phyloP scores from a whole-genome alignment of 2,113 vertebrate genomes.

The Anas platyrhynchos region DNA sequence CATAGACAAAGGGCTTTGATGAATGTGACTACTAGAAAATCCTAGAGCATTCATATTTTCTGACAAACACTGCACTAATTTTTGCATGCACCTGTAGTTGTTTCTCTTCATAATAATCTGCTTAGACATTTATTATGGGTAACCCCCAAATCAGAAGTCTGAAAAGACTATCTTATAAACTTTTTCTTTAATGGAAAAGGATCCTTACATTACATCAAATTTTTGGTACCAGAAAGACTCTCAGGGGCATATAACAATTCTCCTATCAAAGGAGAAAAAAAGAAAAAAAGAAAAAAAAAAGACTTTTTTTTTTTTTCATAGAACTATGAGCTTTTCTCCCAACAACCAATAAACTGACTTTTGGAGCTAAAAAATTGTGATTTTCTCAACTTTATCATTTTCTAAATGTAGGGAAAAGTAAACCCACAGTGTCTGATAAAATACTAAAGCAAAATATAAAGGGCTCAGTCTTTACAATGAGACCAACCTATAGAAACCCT shows the following conservation, averaged over 20 bases:
- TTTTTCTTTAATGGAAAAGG: neutral
- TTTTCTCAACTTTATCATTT: neutral
- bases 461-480: neutral
- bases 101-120: neutral
- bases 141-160: neutral
- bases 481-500: neutral
- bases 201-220: neutral
- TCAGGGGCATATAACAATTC: neutral
- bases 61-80: neutral
- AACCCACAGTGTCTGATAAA: neutral
- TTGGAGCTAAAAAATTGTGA: neutral
- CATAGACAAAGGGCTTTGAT: conserved; percentile 41
- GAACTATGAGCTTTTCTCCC: neutral
- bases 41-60: neutral
- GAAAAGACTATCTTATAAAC: neutral
- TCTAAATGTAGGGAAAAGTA: neutral
- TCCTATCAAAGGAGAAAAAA: neutral
- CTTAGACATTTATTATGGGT: neutral
- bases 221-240: neutral
- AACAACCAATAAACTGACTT: neutral
- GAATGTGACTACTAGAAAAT: neutral
- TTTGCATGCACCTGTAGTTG: neutral
- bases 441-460: neutral
- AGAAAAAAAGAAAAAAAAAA: too few species aligned
- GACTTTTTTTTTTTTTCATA: neutral